Evolutionary conservation across 2,113 vertebrate genomes (phyloP).

Genomic region (Uria lomvia): DNA sequence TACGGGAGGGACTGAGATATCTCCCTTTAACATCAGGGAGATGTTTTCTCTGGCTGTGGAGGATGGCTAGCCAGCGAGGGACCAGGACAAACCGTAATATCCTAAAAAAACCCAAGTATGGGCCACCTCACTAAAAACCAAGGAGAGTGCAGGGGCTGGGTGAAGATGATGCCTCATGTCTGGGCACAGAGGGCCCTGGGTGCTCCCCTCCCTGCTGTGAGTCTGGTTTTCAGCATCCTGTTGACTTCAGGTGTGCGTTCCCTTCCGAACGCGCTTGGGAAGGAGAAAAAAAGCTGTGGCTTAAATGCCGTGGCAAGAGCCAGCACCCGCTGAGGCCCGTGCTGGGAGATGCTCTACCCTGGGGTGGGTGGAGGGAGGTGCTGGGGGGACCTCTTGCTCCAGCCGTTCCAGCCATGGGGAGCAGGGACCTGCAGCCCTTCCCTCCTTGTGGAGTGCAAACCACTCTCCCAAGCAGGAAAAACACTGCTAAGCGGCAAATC

Average conservation of each 20-base stretch:
- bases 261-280: neutral
- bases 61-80: neutral
- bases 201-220: neutral
- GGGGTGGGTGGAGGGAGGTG: neutral
- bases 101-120: fast-evolving
- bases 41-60: neutral
- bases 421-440: neutral
- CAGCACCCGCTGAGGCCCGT: neutral
- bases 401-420: neutral
- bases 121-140: neutral
- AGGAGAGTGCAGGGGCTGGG: neutral
- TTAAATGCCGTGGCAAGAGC: neutral
- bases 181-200: neutral
- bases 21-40: neutral
- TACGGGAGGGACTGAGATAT: neutral
- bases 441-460: neutral
- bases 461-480: neutral
- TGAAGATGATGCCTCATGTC: neutral
- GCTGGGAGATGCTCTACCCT: neutral
- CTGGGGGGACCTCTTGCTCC: neutral
- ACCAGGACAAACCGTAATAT: neutral
- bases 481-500: neutral
- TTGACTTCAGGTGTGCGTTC: neutral
- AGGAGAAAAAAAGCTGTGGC: neutral
- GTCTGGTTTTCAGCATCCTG: neutral